Conservation (phyloP, 2,113 vertebrate genomes). For the Verasper variegatus region DNA sequence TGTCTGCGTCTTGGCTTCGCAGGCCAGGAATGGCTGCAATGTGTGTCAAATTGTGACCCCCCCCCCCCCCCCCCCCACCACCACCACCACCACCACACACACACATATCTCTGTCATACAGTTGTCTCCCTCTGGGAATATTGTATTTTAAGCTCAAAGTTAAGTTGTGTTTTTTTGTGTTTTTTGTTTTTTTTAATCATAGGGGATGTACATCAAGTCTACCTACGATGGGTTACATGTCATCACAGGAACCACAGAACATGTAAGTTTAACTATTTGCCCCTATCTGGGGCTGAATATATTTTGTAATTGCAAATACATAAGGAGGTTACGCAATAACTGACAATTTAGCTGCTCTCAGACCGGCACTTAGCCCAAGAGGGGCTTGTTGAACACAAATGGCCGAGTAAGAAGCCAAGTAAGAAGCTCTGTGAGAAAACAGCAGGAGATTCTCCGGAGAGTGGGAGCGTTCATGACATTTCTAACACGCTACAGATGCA, state of each 20-base stretch:
- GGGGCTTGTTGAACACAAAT: no score
- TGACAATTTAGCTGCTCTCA: no score
- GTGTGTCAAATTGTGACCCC: conserved; percentile 31
- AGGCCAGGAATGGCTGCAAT: conserved; percentile 24
- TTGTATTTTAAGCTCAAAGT: conserved; percentile 5
- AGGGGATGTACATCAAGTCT: conserved; percentile 99
- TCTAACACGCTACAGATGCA: no score
- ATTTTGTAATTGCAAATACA: background rate
- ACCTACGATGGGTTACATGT: conserved; percentile 97
- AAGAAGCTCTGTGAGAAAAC: no score
- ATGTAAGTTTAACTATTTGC: conserved; percentile 85
- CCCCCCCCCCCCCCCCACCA: no score
- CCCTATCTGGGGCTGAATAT: background rate
- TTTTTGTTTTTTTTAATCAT: background rate
- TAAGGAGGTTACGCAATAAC: no score
- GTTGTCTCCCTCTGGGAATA: conserved; percentile 14
- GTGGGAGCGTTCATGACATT: no score
- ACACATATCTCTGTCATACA: conserved; percentile 16
- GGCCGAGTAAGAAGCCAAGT: no score
- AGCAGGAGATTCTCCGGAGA: no score
- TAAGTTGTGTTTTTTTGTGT: background rate
- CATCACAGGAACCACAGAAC: conserved; percentile 98
- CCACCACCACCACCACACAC: no score
- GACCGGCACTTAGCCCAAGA: no score
- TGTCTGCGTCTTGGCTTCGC: background rate